Evolutionary conservation across 2,888 invertebrate genomes (phyloP).

Genomic region (Ophioninae sp.): DNA sequence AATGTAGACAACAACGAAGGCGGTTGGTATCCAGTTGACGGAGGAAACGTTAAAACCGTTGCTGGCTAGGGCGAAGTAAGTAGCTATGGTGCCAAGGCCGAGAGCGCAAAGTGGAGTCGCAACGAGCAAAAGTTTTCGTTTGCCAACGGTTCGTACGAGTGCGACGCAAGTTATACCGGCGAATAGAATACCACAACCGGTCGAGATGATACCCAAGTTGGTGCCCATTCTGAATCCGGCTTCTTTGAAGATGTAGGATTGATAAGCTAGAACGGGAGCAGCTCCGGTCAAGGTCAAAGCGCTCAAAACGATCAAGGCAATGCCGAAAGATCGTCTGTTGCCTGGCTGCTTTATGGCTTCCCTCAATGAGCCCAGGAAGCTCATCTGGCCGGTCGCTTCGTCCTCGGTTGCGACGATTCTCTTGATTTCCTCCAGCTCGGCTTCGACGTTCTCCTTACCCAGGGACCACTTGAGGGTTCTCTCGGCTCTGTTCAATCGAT

Average conservation of each 20-base stretch:
- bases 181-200: conserved; percentile 75
- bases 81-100: conserved; percentile 71
- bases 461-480: conserved; percentile 76
- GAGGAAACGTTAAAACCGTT: conserved; percentile 70
- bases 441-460: conserved; percentile 74
- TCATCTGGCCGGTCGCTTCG: conserved; percentile 48
- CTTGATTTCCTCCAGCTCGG: conserved; percentile 77
- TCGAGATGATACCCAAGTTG: conserved; percentile 73
- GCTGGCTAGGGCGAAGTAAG: conserved; percentile 73
- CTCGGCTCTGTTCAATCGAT: conserved; percentile 73
- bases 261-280: conserved; percentile 77
- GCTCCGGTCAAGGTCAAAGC: conserved; percentile 76
- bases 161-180: conserved; percentile 75
- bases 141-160: conserved; percentile 74
- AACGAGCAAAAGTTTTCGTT: conserved; percentile 73
- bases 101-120: conserved; percentile 72
- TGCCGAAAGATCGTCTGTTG: conserved; percentile 73
- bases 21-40: conserved; percentile 75
- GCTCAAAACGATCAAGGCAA: conserved; percentile 74
- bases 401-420: conserved; percentile 74
- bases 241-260: conserved; percentile 74
- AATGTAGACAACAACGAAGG: conserved; percentile 75
- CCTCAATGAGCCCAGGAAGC: conserved; percentile 63
- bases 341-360: conserved; percentile 65
- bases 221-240: conserved; percentile 75